Base-by-base conservation (phyloP, 2,797 vertebrate species). In the Sebastolobus altivelis region DNA sequence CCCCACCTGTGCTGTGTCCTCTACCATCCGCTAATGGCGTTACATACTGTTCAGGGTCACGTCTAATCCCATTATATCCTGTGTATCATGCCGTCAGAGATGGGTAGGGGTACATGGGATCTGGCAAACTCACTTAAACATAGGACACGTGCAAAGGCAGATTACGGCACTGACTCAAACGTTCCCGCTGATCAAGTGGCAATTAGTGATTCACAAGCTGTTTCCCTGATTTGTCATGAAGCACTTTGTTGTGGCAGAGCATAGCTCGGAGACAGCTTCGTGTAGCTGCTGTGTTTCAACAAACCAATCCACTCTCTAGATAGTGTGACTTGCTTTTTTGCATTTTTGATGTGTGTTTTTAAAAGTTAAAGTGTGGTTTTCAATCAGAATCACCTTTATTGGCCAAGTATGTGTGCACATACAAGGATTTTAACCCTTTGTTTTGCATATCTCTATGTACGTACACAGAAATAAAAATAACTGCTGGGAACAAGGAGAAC, bases 181-280 rank as follows among this genome's bases (percentile, higher is more conserved):
- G 59, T 49, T 56, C 82, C 79, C 22, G 58, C 85, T 89, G 85
- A 86, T 88, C 63, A 67, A 79, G 72, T 65, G 22, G 78, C 66
- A 85, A 82, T 85, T 73, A 82, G 77, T 46, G 52, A 81, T 75
- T 82, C 65, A 67, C 87, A 82, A 89, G 82, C 85, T 80, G 87
- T 77, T 89, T 80, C 58, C 3, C 31, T 60, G 65, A 76, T 86
- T 86, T 79, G 67, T 86, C 76, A 72, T 18, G 2, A 56, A 62
- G 63, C 77, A 22, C 61, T 85, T 77, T 84, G 68, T 71, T 25
- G 74, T 66, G 43, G 69, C 56, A 58, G 65, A 59, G 58, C 6
- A 0, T 38, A 29, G 75, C 72, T 74, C 10, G 7, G 40, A 60
- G 69, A 65, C 22, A 38, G 65, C 76, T 78, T 76, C 80, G 62